A percentile compares a stretch with the other conserved stretches of the same genome.
These are phyloP conservation scores for Chondrilla cf. caribensis DNA, from an alignment of 37 sponge, comb jelly and placozoan species.

Conservation along the genomic window DNA sequence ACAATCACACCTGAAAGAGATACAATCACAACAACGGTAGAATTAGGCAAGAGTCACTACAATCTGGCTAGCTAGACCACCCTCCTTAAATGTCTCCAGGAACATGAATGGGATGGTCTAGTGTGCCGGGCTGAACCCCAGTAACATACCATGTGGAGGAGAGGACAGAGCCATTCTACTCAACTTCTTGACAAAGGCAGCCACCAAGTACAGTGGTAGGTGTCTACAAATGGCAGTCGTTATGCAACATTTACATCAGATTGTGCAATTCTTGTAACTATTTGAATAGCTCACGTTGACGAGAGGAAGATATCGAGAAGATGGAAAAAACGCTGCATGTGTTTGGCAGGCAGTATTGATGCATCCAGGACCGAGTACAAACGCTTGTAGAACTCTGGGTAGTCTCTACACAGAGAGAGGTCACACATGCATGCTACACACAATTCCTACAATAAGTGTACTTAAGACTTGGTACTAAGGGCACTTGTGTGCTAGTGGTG, in stretches of 20 bases:
- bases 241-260: neutral
- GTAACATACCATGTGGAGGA: conserved; percentile 79
- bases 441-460: neutral
- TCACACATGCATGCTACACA: neutral
- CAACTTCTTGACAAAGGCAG: conserved; percentile 91
- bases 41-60: too few species aligned
- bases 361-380: conserved; percentile 77
- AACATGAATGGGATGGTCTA: neutral
- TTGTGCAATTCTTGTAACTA: neutral
- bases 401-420: conserved; percentile 66
- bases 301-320: conserved; percentile 83
- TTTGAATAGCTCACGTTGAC: conserved; percentile 57
- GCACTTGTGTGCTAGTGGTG: too few species aligned
- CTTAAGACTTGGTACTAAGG: neutral
- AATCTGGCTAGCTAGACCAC: too few species aligned
- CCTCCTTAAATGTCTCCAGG: too few species aligned
- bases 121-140: too few species aligned
- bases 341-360: conserved; percentile 61
- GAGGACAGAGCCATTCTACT: conserved; percentile 74
- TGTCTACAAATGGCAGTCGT: conserved; percentile 38
- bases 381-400: conserved; percentile 87
- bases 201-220: conserved; percentile 91
- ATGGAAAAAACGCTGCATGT: conserved; percentile 78
- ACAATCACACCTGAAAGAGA: conserved; percentile 75
- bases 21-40: too few species aligned